Base-by-base conservation (phyloP, 2,888 invertebrate species). In the Megalurothrips usitatus region DNA sequence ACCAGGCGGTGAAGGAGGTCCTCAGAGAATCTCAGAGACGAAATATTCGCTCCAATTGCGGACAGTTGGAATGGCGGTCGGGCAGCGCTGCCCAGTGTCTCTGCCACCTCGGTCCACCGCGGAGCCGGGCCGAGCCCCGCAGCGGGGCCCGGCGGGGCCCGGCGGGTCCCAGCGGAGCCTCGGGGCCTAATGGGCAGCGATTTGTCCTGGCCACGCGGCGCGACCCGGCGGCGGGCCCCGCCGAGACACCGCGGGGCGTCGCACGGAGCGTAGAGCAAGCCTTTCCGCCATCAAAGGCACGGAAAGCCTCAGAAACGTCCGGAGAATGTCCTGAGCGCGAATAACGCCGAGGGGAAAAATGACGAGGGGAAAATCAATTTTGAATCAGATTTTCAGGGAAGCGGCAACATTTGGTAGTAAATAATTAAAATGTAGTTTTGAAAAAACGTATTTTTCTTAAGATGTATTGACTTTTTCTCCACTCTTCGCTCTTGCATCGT, bases 31-130 rank as follows among this genome's bases (percentile, higher is more conserved):
- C 68, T 75, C 26, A 12, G 68, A 26, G 68, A 75, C 68, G 68
- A 75, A 75, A 75, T 75, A 75, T 75, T 75, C 68, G 68, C 68
- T 75, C 68, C 68, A 75, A 75, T 26, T 75, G 68, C 68, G 26
- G 58, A n/a, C 58, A 58, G 58, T 58, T 10, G 58, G n/a, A 58
- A 58, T 58, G 58, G 58, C 17, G 58, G 58, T 17, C 11, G 58
- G 6, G 58, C 68, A 26, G 23, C 12, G 26, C 68, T 26, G 68
- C 68, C 58, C 19, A 11, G 19, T n/a, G n/a, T n/a, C 58, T 17
- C 19, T 17, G 58, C 58, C 58, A 58, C 58, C 58, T 26, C 23
- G 68, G 68, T 75, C 68, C 68, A 75, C 68, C 68, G 26, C 68
- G 68, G 14, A 17, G 58, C 58, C 19, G n/a, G n/a, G n/a, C 14